These are phyloP conservation scores for Leucoma salicis DNA, from an alignment of 2,888 invertebrate species.

Conservation along the genomic window DNA sequence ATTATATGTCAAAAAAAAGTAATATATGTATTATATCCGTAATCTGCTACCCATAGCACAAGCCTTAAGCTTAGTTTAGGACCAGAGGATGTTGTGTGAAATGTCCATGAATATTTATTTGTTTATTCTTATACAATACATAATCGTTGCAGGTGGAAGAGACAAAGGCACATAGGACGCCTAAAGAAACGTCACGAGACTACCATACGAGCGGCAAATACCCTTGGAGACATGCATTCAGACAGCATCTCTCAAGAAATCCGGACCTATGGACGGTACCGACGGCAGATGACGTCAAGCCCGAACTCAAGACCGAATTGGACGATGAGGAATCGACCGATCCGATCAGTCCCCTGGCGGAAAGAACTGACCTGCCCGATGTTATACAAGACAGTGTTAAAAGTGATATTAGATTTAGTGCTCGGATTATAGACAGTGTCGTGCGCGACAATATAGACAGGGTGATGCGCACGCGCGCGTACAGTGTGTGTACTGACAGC, in stretches of 20 bases:
- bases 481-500: slow-evolving; percentile 61
- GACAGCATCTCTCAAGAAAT: slow-evolving; percentile 55
- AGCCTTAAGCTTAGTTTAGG: too few relatives aligned
- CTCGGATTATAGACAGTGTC: slow-evolving; percentile 50
- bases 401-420: slow-evolving; percentile 65
- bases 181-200: slow-evolving; percentile 64
- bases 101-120: too few relatives aligned
- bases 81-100: too few relatives aligned
- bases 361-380: slow-evolving; percentile 23
- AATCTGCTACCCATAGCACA: too few relatives aligned
- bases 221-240: slow-evolving; percentile 69
- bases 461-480: slow-evolving; percentile 56
- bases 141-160: slow-evolving; percentile 57
- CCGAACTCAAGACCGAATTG: slow-evolving; percentile 31
- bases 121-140: neutral
- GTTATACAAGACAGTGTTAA: slow-evolving; percentile 48
- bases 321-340: slow-evolving; percentile 16
- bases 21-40: too few relatives aligned
- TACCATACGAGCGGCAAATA: slow-evolving; percentile 69
- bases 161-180: slow-evolving; percentile 62
- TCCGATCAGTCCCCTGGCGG: slow-evolving; percentile 17
- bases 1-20: too few relatives aligned
- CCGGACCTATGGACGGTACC: slow-evolving; percentile 54
- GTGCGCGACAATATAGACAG: slow-evolving; percentile 47
- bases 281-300: slow-evolving; percentile 9